Evolutionary conservation across 1,140 invertebrate species (phyloP), one percentile per base, ranked within the genome.

Genomic region (Diprion similis): DNA sequence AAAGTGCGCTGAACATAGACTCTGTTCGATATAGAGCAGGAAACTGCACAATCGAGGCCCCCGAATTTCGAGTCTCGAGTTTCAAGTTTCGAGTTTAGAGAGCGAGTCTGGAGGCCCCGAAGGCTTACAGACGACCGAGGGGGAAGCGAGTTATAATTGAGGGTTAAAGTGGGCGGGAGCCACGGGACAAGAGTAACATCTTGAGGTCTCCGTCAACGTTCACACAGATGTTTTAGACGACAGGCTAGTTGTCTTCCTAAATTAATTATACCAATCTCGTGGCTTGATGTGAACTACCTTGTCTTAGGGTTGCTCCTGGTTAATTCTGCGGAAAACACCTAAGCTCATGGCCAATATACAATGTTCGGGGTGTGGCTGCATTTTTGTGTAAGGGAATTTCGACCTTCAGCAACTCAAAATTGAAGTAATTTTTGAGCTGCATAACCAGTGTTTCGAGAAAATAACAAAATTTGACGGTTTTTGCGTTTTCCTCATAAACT

Each of bases 201-300:
- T 37, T 37, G 24, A 37, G 24, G 24, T 59, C 51, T 59, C 51
- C 51, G 51, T 59, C 51, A 59, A 59, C 51, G 51, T 59, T 17
- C 51, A 59, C 51, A 59, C 51, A 59, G 51, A 59, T 59, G 51
- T 59, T 59, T 59, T 17, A 6, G 51, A 59, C 51, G n/a, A 59
- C 51, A 59, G 51, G n/a, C 51, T 59, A 59, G 51, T 59, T 59
- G 51, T 59, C 51, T 17, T 59, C n/a, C 6, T 59, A 59, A 59
- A 59, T 59, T 59, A 59, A 59, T 59, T 59, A 8, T 13, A 10
- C 8, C 51, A 59, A 59, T 59, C n/a, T 59, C 51, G 51, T 13
- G 51, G 11, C 51, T 59, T 13, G n/a, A 59, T 59, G 51, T 8
- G n/a, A 10, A 59, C 51, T 59, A 13, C 51, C 51, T 13, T 15